phyloP scores from a whole-genome alignment of 2,888 invertebrate species.

The Gisinianus flammeolus region DNA sequence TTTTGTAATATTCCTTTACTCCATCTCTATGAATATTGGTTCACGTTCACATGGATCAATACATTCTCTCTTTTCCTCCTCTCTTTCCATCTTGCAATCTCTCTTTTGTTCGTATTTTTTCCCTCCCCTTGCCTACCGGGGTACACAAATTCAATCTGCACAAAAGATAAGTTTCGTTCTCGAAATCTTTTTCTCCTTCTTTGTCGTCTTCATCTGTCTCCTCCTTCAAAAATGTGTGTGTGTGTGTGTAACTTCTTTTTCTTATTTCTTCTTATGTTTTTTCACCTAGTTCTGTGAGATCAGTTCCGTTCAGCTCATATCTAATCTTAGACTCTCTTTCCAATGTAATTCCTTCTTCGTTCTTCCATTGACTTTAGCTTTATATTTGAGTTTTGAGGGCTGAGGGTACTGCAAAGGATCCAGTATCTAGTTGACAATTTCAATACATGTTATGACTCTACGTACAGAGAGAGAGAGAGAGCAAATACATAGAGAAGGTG shows the following conservation, averaged over 20 bases:
- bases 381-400: too few species aligned
- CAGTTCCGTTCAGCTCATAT: background rate
- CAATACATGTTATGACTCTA: background rate
- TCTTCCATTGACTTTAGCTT: too few species aligned
- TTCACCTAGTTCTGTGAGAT: background rate
- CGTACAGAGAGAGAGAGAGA: background rate
- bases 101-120: constrained; percentile 17
- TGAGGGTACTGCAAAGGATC: too few species aligned
- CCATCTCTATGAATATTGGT: constrained; percentile 16
- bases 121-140: constrained; percentile 18
- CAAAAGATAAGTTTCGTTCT: constrained; percentile 17
- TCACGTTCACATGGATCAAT: constrained; percentile 31
- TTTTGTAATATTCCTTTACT: constrained; percentile 20
- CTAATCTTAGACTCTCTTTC: too few species aligned
- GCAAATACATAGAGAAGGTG: too few species aligned
- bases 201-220: background rate
- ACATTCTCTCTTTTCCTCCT: background rate
- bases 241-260: too few species aligned
- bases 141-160: constrained; percentile 33
- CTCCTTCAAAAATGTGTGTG: too few species aligned
- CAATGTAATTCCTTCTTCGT: too few species aligned
- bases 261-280: background rate
- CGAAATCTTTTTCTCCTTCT: background rate
- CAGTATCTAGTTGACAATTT: constrained; percentile 8
- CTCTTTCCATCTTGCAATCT: too few species aligned